Percentiles rank a stretch among this genome's conserved stretches.
Conservation (phyloP, 2,888 invertebrate genomes). For the Exocentrus adspersus region DNA sequence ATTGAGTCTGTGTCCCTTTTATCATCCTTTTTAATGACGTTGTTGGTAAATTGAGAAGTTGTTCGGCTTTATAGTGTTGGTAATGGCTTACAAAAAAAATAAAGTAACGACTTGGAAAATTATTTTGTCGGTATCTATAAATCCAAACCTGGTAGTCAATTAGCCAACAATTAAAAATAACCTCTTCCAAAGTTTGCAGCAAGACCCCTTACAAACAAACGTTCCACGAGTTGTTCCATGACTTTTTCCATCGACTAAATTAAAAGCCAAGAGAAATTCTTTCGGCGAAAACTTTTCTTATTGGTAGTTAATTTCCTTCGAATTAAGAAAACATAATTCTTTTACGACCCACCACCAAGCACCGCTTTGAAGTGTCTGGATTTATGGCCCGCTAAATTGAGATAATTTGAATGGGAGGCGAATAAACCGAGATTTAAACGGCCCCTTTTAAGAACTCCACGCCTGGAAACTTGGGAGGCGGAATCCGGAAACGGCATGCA, state of each 20-base stretch:
- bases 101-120: neutral
- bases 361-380: slow-evolving; percentile 33
- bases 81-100: neutral
- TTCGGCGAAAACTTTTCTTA: neutral
- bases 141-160: too few relatives aligned
- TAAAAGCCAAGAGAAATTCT: neutral
- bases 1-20: slow-evolving; percentile 8
- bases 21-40: neutral
- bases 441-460: slow-evolving; percentile 22
- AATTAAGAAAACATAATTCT: slow-evolving; percentile 32
- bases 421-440: slow-evolving; percentile 24
- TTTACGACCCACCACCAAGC: slow-evolving; percentile 20
- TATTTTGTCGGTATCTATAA: too few relatives aligned
- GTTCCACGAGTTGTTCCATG: too few relatives aligned
- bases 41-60: slow-evolving; percentile 7
- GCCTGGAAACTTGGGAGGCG: too few relatives aligned
- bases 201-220: too few relatives aligned
- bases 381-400: slow-evolving; percentile 38
- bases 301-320: slow-evolving; percentile 28
- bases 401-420: slow-evolving; percentile 36
- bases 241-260: neutral
- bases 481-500: neutral
- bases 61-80: neutral
- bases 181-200: too few relatives aligned
- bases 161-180: too few relatives aligned